Evolutionary conservation across 1,140 invertebrate genomes (phyloP).

Genomic region (Hesperophylax magnus): DNA sequence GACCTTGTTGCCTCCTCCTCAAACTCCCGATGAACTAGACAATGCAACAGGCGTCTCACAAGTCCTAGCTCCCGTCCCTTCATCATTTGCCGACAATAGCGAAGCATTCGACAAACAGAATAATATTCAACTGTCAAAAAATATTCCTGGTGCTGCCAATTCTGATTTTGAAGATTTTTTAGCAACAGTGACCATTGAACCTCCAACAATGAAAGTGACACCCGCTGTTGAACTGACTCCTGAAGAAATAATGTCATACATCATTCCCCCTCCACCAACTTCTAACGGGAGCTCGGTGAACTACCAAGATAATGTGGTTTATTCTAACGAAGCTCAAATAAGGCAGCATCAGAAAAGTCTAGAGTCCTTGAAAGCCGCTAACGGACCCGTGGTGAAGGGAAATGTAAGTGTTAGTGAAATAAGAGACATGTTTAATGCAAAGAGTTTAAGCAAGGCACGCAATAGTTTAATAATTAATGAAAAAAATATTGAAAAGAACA

Average conservation of each 20-base stretch:
- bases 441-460: conserved; percentile 68
- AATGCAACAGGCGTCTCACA: conserved; percentile 73
- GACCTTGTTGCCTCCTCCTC: conserved; percentile 88
- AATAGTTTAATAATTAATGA: conserved; percentile 70
- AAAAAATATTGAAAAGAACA: conserved; percentile 60
- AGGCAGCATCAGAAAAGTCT: conserved; percentile 59
- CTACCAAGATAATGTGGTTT: conserved; percentile 61
- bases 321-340: conserved; percentile 64
- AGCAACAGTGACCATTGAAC: conserved; percentile 85
- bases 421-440: conserved; percentile 68
- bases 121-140: conserved; percentile 59
- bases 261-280: conserved; percentile 84
- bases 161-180: conserved; percentile 84
- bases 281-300: conserved; percentile 64
- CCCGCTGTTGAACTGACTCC: conserved; percentile 81
- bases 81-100: conserved; percentile 78
- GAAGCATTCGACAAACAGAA: conserved; percentile 57
- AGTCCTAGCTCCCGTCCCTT: conserved; percentile 78
- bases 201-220: conserved; percentile 78
- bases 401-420: conserved; percentile 69
- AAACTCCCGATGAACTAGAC: conserved; percentile 84
- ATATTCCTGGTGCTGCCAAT: conserved; percentile 53
- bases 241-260: conserved; percentile 84
- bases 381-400: conserved; percentile 68
- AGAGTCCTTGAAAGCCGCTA: conserved; percentile 57